Percentiles rank a stretch among this genome's conserved stretches.
These are phyloP conservation scores for Ambastaia sidthimunki DNA, from an alignment of 2,797 vertebrate species.

Conservation along the genomic window DNA sequence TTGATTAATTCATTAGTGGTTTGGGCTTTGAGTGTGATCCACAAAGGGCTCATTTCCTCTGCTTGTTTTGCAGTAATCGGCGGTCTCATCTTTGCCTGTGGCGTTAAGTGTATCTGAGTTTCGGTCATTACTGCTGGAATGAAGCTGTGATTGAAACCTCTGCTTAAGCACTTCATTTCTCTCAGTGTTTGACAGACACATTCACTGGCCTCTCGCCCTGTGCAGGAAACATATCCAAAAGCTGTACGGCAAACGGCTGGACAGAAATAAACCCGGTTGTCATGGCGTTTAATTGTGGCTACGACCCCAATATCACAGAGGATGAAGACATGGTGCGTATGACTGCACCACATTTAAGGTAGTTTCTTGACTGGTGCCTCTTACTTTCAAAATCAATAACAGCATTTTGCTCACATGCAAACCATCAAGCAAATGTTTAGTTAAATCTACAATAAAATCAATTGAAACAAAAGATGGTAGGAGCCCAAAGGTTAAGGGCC, in stretches of 20 bases:
- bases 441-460: neutral
- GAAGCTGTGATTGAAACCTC: slow-evolving; percentile 13
- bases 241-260: slow-evolving; percentile 87
- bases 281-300: slow-evolving; percentile 82
- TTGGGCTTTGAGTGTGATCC: neutral
- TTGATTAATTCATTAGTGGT: slow-evolving; percentile 7
- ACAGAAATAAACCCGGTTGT: slow-evolving; percentile 73
- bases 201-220: neutral
- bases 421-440: neutral
- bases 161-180: neutral
- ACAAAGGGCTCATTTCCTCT: slow-evolving; percentile 4
- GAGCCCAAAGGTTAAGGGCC: neutral
- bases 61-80: slow-evolving; percentile 29
- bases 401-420: neutral
- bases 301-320: slow-evolving; percentile 75
- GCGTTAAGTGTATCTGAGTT: neutral
- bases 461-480: neutral
- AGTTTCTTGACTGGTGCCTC: neutral
- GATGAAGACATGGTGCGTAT: slow-evolving; percentile 66
- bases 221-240: slow-evolving; percentile 89
- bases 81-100: slow-evolving; percentile 12
- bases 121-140: neutral
- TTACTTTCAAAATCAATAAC: neutral
- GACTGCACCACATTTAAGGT: neutral
- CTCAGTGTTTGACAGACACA: neutral